These are phyloP conservation scores for Mola mola DNA, from an alignment of 2,113 vertebrate species.

Conservation along the genomic window DNA sequence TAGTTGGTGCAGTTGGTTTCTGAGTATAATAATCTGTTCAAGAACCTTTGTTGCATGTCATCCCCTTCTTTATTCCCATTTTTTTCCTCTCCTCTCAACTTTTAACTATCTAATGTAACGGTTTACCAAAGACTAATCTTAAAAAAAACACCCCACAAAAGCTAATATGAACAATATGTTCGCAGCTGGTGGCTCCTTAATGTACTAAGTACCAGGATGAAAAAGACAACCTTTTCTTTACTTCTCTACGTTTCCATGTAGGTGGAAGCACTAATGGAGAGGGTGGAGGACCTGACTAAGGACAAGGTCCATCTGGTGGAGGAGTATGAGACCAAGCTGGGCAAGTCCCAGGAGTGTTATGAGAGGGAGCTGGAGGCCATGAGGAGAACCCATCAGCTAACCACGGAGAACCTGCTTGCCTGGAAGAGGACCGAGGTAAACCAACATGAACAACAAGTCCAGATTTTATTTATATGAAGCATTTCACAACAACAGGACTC, in stretches of 20 bases:
- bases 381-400: slow-evolving; percentile 94
- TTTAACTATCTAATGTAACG: slow-evolving; percentile 8
- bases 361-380: slow-evolving; percentile 94
- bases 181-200: too few species aligned
- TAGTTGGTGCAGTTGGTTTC: slow-evolving; percentile 18
- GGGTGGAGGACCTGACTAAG: slow-evolving; percentile 87
- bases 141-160: too few species aligned
- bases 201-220: too few species aligned
- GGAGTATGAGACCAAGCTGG: slow-evolving; percentile 93
- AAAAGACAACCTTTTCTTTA: neutral
- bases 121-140: neutral
- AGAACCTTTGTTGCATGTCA: slow-evolving; percentile 64
- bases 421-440: slow-evolving; percentile 92
- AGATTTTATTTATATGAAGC: too few species aligned
- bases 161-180: too few species aligned
- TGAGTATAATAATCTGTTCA: slow-evolving; percentile 10
- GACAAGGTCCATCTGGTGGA: slow-evolving; percentile 90
- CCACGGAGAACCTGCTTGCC: slow-evolving; percentile 91
- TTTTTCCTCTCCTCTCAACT: slow-evolving; percentile 54
- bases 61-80: slow-evolving; percentile 63
- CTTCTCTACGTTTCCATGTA: slow-evolving; percentile 9
- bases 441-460: too few species aligned
- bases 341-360: slow-evolving; percentile 92
- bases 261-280: slow-evolving; percentile 87
- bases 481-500: too few species aligned